Base-by-base conservation (phyloP, 2,888 invertebrate species). In the Leptinotarsa rubiginosa region DNA sequence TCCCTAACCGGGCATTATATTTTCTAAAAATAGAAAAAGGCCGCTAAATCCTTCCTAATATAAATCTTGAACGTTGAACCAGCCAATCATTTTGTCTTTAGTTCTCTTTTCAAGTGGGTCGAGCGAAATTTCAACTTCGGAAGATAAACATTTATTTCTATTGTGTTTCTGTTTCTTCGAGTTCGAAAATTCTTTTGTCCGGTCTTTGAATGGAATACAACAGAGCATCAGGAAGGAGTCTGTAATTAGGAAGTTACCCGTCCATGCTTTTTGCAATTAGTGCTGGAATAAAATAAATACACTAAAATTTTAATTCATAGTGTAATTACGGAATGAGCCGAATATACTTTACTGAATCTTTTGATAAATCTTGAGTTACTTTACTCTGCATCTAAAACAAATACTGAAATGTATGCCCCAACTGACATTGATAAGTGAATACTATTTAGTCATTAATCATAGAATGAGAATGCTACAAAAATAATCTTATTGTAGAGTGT, bases 1-100 rank as follows among this genome's bases (percentile, higher is more conserved):
- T 79, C 81, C 80, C 79, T 79, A 80, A 80, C 76, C 79, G 78
- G 75, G 79, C 82, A 81, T 84, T 83, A 83, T 84, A 83, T 82
- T 80, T 80, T 78, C 80, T 77, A 78, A 79, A 78, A 81, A 83
- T 81, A 82, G 80, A 84, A 84, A 83, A 82, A 81, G 81, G 75
- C 81, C 82, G 81, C 83, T 85, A 85, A 85, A 86, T 85, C 83
- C 83, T 81, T 83, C 84, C 83, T 84, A 84, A 85, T 83, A 84
- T 85, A 85, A 84, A 84, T 84, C 85, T 76, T 41, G 70, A 75
- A 82, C 79, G 81, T 81, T 81, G 77, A 82, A 82, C 82, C 77
- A 82, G 81, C 83, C 83, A 84, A 84, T 84, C 84, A 84, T 84
- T 81, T 81, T 62, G 62, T 56, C 41, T 62, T n/a, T 1, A 62